These are phyloP conservation scores for Cryptophagus acutangulus DNA, from an alignment of 2,888 invertebrate genomes.

Conservation along the genomic window DNA sequence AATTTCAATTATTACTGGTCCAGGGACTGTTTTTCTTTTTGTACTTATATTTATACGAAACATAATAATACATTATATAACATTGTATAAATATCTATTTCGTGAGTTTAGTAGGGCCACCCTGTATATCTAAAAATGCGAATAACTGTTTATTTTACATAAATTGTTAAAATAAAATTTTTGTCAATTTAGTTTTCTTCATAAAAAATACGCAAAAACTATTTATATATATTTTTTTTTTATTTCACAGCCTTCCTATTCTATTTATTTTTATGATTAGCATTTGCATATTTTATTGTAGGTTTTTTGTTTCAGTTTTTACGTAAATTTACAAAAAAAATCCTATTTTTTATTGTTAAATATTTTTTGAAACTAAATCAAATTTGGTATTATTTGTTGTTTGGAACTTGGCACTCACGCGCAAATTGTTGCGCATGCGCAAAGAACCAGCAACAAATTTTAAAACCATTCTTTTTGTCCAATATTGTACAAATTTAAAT, in stretches of 20 bases:
- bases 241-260: neutral
- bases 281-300: no score
- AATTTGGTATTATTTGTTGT: no score
- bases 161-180: neutral
- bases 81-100: conserved; percentile 25
- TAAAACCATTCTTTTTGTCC: no score
- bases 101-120: conserved; percentile 24
- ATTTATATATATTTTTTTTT: conserved; percentile 2
- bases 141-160: conserved; percentile 5
- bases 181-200: neutral
- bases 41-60: conserved; percentile 28
- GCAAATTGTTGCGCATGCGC: no score
- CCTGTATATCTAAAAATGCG: conserved; percentile 15
- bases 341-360: no score
- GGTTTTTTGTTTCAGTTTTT: no score
- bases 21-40: conserved; percentile 21
- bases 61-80: conserved; percentile 22
- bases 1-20: conserved; percentile 15
- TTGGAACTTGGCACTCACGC: no score
- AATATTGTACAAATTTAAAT: no score
- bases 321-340: no score
- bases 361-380: no score
- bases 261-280: no score
- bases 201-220: neutral
- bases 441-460: no score